phyloP scores from a whole-genome alignment of 2,888 invertebrate genomes.

The Bembecia ichneumoniformis region DNA sequence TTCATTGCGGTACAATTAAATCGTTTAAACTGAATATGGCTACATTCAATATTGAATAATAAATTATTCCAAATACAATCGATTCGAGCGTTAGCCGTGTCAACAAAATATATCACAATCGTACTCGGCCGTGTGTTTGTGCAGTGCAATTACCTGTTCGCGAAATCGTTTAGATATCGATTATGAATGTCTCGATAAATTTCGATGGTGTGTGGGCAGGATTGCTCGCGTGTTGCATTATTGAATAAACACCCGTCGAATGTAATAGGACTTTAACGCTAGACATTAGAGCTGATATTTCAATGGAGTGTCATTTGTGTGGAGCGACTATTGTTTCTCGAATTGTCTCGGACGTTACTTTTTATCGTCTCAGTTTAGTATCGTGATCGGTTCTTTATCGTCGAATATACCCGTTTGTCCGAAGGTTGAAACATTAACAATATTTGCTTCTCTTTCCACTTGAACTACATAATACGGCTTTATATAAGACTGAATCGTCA shows the following conservation, averaged over 20 bases:
- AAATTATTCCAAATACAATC: background rate
- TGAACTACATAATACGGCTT: too few relatives aligned
- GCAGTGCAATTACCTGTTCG: slow-evolving; percentile 10
- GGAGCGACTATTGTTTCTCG: slow-evolving; percentile 48
- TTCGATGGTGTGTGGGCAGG: slow-evolving; percentile 23
- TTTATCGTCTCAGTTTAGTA: slow-evolving; percentile 24
- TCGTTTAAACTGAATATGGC: too few relatives aligned
- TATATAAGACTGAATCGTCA: too few relatives aligned
- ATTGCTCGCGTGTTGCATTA: slow-evolving; percentile 13
- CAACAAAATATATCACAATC: slow-evolving; percentile 6
- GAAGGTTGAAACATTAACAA: background rate
- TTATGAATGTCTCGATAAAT: slow-evolving; percentile 29
- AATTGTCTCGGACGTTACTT: slow-evolving; percentile 48
- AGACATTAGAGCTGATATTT: background rate
- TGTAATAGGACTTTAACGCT: background rate
- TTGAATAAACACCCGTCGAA: background rate
- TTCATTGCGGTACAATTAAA: too few relatives aligned
- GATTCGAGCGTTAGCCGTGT: background rate
- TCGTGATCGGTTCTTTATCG: background rate
- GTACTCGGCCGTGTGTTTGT: background rate
- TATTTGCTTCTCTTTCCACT: background rate
- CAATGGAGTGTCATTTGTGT: slow-evolving; percentile 10
- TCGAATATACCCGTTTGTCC: background rate
- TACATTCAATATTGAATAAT: too few relatives aligned
- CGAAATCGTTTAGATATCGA: slow-evolving; percentile 16